Conservation (phyloP, 2,797 vertebrate genomes). For the Pipistrellus pipistrellus region DNA sequence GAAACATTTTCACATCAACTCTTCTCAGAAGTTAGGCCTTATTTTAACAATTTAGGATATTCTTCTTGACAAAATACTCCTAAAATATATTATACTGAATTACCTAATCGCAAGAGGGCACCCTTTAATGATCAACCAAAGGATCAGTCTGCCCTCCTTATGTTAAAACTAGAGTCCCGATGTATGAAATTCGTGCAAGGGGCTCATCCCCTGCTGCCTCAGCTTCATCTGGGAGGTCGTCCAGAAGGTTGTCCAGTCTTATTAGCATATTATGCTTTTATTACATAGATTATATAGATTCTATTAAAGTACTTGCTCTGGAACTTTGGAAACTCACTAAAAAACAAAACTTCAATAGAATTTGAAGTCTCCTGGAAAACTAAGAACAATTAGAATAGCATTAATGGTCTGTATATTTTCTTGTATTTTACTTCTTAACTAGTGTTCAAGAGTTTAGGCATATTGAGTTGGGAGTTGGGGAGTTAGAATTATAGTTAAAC, state of each 20-base stretch:
- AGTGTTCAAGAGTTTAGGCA: constrained; percentile 53
- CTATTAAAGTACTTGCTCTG: constrained; percentile 58
- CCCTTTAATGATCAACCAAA: constrained; percentile 25
- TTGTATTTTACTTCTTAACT: constrained; percentile 57
- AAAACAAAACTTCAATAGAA: neutral
- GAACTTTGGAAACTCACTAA: constrained; percentile 58
- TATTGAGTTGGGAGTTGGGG: constrained; percentile 17
- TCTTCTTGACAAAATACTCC: constrained; percentile 21
- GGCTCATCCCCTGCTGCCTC: rapidly evolving
- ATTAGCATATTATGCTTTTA: too few relatives aligned
- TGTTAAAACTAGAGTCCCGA: neutral
- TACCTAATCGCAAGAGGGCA: constrained; percentile 43
- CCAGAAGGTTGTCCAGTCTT: too few relatives aligned
- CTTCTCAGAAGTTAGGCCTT: neutral
- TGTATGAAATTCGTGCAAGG: too few relatives aligned
- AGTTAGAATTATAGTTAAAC: constrained; percentile 57
- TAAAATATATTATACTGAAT: neutral
- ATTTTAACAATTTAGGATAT: constrained; percentile 40
- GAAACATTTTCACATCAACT: neutral
- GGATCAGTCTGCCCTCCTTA: neutral
- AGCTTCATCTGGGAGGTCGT: too few relatives aligned
- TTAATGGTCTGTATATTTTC: constrained; percentile 66
- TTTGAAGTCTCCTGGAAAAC: constrained; percentile 36
- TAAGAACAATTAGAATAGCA: constrained; percentile 64
- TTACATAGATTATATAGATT: constrained; percentile 37